phyloP scores from a whole-genome alignment of 2,888 invertebrate genomes.

The Anthophora plumipes region DNA sequence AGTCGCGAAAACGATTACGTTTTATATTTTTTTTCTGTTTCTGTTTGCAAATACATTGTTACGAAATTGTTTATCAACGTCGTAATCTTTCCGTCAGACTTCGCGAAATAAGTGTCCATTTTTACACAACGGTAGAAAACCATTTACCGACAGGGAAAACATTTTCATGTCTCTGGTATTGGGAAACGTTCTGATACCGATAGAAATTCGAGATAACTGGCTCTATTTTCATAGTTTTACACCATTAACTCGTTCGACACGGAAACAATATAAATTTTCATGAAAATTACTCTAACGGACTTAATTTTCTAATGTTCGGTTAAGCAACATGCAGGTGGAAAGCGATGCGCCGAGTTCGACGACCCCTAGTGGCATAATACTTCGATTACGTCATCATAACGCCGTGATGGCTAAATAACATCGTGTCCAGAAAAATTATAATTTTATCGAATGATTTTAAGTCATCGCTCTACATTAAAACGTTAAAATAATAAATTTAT shows the following conservation, averaged over 20 bases:
- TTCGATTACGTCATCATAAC: conserved; percentile 7
- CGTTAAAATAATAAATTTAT: background rate
- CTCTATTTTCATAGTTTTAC: background rate
- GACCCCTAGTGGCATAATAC: conserved; percentile 27
- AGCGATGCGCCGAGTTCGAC: conserved; percentile 34
- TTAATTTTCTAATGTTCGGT: conserved; percentile 16
- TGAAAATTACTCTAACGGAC: background rate
- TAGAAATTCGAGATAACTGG: background rate
- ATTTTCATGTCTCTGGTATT: background rate
- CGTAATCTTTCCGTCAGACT: background rate
- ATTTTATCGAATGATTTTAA: background rate
- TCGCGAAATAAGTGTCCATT: background rate
- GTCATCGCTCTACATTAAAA: too few relatives aligned
- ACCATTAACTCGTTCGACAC: background rate
- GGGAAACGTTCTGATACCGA: background rate
- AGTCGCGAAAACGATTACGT: background rate
- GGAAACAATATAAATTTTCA: background rate
- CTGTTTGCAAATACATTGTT: background rate
- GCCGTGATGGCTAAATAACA: background rate
- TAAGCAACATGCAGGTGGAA: conserved; percentile 33
- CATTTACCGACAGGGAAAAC: background rate
- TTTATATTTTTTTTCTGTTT: background rate
- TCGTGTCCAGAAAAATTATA: background rate
- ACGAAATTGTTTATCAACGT: background rate
- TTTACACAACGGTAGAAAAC: background rate